Percentiles rank a stretch among this genome's conserved stretches.
These are phyloP conservation scores for Myrmophylax atrothorax DNA, from an alignment of 2,113 vertebrate species.

Conservation along the genomic window DNA sequence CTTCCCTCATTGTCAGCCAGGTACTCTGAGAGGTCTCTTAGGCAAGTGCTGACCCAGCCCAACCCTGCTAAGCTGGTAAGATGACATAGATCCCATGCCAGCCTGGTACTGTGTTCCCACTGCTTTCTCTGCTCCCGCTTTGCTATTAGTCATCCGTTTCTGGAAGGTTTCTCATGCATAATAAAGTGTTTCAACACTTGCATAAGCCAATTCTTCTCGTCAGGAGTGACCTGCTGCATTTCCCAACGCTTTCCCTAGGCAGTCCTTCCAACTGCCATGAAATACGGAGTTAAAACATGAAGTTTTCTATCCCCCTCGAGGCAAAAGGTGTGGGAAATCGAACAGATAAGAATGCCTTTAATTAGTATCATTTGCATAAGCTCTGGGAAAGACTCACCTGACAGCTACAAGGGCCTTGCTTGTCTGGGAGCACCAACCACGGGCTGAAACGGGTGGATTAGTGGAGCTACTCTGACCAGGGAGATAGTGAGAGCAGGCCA, in stretches of 20 bases:
- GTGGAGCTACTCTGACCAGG: not conserved
- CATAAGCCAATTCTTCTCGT: constrained; percentile 34
- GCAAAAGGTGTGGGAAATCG: constrained; percentile 69
- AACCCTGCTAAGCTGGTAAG: constrained; percentile 65
- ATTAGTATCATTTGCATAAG: constrained; percentile 66
- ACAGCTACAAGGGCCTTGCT: constrained; percentile 28
- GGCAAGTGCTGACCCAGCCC: constrained; percentile 68
- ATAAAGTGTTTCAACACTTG: constrained; percentile 53
- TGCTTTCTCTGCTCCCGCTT: constrained; percentile 41
- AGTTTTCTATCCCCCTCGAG: constrained; percentile 53
- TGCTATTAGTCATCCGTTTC: constrained; percentile 62
- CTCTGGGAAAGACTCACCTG: constrained; percentile 64
- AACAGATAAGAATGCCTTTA: constrained; percentile 67
- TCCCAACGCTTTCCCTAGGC: constrained; percentile 57
- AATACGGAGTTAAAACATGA: constrained; percentile 16
- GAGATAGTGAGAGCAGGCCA: not conserved
- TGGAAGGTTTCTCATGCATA: constrained; percentile 68
- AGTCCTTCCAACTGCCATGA: not conserved
- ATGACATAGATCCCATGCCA: constrained; percentile 57
- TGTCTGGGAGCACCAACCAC: constrained; percentile 16
- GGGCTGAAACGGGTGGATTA: not conserved
- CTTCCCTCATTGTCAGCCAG: constrained; percentile 58
- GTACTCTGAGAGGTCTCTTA: constrained; percentile 53
- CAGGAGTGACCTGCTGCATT: constrained; percentile 50
- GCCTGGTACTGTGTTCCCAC: constrained; percentile 37